These are phyloP conservation scores for Porites evermanni DNA, from an alignment of 92 coral and sea anemone genomes.

Conservation along the genomic window DNA sequence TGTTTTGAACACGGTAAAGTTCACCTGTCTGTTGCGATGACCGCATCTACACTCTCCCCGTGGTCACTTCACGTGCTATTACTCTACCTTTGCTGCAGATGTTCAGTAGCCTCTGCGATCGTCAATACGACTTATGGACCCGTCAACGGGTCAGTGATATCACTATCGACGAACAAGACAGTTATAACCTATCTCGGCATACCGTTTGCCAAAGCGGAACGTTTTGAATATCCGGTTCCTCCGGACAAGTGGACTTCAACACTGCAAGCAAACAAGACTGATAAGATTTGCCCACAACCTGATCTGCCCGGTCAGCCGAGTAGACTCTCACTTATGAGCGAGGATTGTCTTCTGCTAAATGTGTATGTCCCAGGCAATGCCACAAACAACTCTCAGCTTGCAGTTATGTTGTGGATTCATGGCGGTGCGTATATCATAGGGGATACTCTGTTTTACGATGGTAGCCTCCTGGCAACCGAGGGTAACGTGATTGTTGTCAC, in stretches of 20 bases:
- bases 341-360: constrained; percentile 36
- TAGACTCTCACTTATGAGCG: neutral
- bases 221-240: constrained; percentile 17
- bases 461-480: constrained; percentile 25
- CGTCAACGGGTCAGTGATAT: neutral
- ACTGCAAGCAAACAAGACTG: neutral
- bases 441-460: constrained; percentile 12
- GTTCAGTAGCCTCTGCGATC: no score
- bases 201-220: constrained; percentile 30
- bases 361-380: constrained; percentile 20
- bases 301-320: no score
- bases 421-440: constrained; percentile 6
- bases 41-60: no score
- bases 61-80: no score
- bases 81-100: no score
- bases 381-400: neutral
- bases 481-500: constrained; percentile 40
- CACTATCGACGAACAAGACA: constrained; percentile 1
- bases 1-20: no score
- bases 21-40: no score
- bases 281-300: constrained; percentile 10
- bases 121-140: no score
- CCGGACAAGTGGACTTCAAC: constrained; percentile 25
- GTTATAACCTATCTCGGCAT: constrained; percentile 23
- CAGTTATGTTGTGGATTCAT: constrained; percentile 54